Percentiles rank a stretch among this genome's conserved stretches.
Evolutionary conservation across 2,113 vertebrate genomes (phyloP).

Genomic region (Lanius ludovicianus): DNA sequence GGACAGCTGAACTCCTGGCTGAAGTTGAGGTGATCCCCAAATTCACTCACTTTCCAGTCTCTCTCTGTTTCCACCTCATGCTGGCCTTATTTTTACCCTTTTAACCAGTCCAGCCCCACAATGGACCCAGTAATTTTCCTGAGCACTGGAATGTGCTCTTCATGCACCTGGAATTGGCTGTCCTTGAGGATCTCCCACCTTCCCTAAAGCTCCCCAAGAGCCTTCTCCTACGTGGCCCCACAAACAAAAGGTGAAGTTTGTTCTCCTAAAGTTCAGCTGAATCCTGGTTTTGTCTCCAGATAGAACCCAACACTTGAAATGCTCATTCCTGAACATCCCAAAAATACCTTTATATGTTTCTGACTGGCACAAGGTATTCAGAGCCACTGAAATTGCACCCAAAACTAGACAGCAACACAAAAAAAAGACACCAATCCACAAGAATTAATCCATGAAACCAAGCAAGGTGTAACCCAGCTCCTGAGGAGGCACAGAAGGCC

Average conservation of each 20-base stretch:
- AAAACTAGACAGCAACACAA: neutral
- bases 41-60: neutral
- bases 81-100: neutral
- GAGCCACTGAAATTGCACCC: neutral
- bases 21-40: neutral
- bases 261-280: neutral
- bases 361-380: neutral
- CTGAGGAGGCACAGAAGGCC: neutral
- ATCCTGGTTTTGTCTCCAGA: neutral
- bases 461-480: neutral
- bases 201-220: neutral
- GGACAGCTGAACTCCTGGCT: neutral
- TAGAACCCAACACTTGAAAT: neutral
- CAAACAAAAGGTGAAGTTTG: neutral
- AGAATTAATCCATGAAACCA: neutral
- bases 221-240: neutral
- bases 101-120: neutral
- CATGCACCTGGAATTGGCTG: neutral
- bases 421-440: neutral
- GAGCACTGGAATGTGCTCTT: neutral
- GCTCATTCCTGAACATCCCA: neutral
- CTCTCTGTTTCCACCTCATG: neutral
- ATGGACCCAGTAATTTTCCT: fast-evolving
- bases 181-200: neutral
- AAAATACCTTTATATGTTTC: fast-evolving